Conservation (phyloP, 2,888 invertebrate genomes). For the Tyria jacobaeae region DNA sequence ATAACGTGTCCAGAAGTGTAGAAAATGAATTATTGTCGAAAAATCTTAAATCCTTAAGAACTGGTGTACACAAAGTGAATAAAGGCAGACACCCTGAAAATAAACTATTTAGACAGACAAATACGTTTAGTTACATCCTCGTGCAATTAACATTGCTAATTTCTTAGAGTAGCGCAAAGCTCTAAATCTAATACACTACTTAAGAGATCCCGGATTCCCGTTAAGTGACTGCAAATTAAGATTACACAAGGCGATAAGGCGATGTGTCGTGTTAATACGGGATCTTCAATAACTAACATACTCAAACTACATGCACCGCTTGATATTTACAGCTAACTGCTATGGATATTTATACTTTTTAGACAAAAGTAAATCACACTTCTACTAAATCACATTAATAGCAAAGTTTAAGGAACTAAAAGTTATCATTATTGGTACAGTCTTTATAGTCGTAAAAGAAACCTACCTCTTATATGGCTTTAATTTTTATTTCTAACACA, state of each 20-base stretch:
- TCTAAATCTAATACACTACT: slow-evolving; percentile 44
- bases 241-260: slow-evolving; percentile 48
- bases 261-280: slow-evolving; percentile 47
- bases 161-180: slow-evolving; percentile 30
- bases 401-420: neutral
- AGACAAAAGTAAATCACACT: slow-evolving; percentile 4
- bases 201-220: slow-evolving; percentile 49
- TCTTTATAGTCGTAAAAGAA: neutral
- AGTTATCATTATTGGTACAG: neutral
- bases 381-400: neutral
- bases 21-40: too few species aligned
- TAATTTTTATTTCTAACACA: slow-evolving; percentile 58
- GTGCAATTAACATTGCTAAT: slow-evolving; percentile 45
- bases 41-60: too few species aligned
- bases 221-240: slow-evolving; percentile 53
- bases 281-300: slow-evolving; percentile 44
- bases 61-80: too few species aligned
- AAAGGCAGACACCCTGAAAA: too few species aligned
- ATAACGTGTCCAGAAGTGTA: too few species aligned
- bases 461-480: slow-evolving; percentile 14
- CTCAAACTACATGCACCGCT: slow-evolving; percentile 24
- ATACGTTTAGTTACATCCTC: neutral
- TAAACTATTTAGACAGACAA: neutral
- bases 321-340: slow-evolving; percentile 22
- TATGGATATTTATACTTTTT: too few species aligned